Conservation (phyloP, 2,797 vertebrate genomes). For the Peromyscus attwateri region DNA sequence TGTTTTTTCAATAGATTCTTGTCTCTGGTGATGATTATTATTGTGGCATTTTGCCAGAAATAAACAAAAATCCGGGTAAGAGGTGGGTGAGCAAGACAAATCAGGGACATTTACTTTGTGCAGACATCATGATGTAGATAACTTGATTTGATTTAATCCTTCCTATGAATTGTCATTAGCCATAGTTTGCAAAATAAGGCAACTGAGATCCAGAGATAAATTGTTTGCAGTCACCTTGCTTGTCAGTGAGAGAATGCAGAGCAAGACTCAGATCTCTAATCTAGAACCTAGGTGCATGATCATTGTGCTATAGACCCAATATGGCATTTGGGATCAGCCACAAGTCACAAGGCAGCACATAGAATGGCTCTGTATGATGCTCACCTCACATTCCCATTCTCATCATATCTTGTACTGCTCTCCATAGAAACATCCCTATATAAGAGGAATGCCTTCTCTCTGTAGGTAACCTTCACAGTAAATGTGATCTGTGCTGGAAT, state of each 20-base stretch:
- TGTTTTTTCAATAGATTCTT: slow-evolving; percentile 37
- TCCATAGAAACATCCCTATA: neutral
- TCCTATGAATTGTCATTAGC: slow-evolving; percentile 27
- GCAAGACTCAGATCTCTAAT: slow-evolving; percentile 2
- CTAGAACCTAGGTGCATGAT: slow-evolving; percentile 12
- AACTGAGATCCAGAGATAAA: neutral
- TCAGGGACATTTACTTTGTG: slow-evolving; percentile 34
- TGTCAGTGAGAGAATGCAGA: neutral
- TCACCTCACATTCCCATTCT: neutral
- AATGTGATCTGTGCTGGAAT: neutral
- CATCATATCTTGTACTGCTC: neutral
- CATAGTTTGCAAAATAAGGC: slow-evolving; percentile 58
- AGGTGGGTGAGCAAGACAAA: slow-evolving; percentile 17
- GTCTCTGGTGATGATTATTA: neutral
- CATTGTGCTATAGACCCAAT: neutral
- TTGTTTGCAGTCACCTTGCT: neutral
- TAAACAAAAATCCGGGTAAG: neutral
- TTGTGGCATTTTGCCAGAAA: slow-evolving; percentile 8
- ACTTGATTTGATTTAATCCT: neutral
- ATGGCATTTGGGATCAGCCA: neutral
- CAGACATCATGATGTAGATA: neutral
- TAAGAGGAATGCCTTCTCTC: neutral
- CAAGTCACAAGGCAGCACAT: neutral
- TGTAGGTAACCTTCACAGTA: neutral
- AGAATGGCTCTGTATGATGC: neutral